Evolutionary conservation across 2,797 vertebrate species (phyloP), one percentile per base, ranked within the genome.

Genomic region (Hozukius guyotensis): DNA sequence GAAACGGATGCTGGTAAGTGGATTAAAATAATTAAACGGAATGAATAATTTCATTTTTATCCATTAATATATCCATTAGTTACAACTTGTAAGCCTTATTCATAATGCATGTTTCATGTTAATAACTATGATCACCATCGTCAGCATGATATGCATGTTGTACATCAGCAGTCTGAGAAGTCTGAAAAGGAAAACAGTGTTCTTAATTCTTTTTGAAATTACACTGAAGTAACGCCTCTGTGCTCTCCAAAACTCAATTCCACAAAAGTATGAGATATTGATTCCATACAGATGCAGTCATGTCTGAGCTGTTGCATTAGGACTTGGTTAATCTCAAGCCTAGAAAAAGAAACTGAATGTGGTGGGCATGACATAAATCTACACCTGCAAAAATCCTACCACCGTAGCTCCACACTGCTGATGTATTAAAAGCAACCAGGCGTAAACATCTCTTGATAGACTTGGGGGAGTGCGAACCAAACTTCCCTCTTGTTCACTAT

Each of bases 231-330:
- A 38, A 49, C n/a, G 9, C 69, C 81, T 38, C 71, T 60, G 29
- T 42, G 80, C 80, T 83, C 69, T n/a, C 80, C 49, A 83, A 93
- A 93, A 93, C 86, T 93, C 91, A 92, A 93, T 95, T 93, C 92
- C 77, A 83, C 88, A 84, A 88, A 87, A 83, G 88, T 93, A 95
- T 94, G 93, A 95, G 92, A 85, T 95, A 95, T 95, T 93, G 94
- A 95, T 95, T 93, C 75, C 71, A 87, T 72, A 89, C 77, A 87
- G 89, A 93, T 75, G 85, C 91, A 84, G 80, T 90, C 82, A 88
- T 92, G 86, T 94, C 91, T 90, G 82, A 91, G 92, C 90, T 78
- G 89, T 87, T 90, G 90, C 91, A 93, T 92, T 91, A 94, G 81
- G 78, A 87, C 80, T 83, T 81, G 87, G 87, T 89, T 94, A 93